phyloP scores from a whole-genome alignment of 2,113 vertebrate species.

The Ageneiosus marmoratus region DNA sequence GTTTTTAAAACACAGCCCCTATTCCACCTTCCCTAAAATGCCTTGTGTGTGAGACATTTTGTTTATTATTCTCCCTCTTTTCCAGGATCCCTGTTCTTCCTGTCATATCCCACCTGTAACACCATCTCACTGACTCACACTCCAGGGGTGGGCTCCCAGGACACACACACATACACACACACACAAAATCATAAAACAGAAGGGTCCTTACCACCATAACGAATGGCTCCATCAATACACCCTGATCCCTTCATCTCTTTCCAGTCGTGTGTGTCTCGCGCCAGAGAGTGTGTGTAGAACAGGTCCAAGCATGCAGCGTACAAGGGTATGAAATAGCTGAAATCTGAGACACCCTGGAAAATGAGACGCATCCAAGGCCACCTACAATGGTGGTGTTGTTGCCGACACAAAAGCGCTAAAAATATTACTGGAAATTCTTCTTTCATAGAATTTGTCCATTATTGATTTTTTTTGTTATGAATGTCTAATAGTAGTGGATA shows the following conservation, averaged over 20 bases:
- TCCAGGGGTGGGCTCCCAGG: slow-evolving; percentile 32
- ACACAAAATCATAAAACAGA: slow-evolving; percentile 33
- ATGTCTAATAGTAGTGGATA: background rate
- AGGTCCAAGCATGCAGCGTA: slow-evolving; percentile 35
- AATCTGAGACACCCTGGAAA: slow-evolving; percentile 50
- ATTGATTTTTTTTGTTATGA: background rate
- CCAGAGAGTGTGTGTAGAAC: slow-evolving; percentile 26
- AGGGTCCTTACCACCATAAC: slow-evolving; percentile 38
- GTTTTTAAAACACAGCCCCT: slow-evolving; percentile 18
- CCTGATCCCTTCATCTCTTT: slow-evolving; percentile 38
- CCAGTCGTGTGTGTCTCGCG: slow-evolving; percentile 27
- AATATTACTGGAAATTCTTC: background rate
- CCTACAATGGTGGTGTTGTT: slow-evolving; percentile 1
- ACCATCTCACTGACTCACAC: slow-evolving; percentile 34
- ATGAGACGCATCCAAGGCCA: slow-evolving; percentile 28
- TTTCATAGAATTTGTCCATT: background rate
- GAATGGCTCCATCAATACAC: slow-evolving; percentile 46
- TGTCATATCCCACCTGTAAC: slow-evolving; percentile 41
- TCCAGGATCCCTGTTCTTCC: slow-evolving; percentile 32
- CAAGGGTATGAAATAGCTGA: slow-evolving; percentile 27
- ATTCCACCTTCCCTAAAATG: background rate
- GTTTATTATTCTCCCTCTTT: slow-evolving; percentile 26
- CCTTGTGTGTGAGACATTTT: slow-evolving; percentile 17
- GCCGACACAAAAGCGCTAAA: background rate
- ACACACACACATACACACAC: slow-evolving; percentile 30